These are phyloP conservation scores for Dinoponera quadriceps DNA, from an alignment of 1,140 invertebrate species.

Conservation along the genomic window DNA sequence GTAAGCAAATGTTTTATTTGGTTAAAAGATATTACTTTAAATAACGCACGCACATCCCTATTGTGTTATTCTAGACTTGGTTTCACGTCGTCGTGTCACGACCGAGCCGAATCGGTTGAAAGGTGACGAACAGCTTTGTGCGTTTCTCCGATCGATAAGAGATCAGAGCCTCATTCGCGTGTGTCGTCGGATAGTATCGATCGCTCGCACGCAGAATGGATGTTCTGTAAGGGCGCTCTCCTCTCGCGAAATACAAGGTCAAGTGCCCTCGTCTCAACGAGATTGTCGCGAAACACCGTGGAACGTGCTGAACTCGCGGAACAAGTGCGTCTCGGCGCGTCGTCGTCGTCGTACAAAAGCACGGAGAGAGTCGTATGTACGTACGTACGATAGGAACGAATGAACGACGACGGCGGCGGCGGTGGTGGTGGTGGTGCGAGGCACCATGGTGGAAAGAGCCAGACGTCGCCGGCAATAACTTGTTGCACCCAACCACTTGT, in stretches of 20 bases:
- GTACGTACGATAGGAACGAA: slow-evolving; percentile 29
- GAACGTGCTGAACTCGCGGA: slow-evolving; percentile 58
- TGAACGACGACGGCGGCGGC: no score
- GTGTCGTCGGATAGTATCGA: not conserved
- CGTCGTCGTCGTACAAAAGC: slow-evolving; percentile 41
- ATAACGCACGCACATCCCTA: no score
- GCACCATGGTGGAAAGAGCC: slow-evolving; percentile 67
- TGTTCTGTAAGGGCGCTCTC: slow-evolving; percentile 1
- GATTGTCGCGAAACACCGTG: slow-evolving; percentile 57
- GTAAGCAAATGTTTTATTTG: no score
- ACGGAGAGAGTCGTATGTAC: slow-evolving; percentile 43
- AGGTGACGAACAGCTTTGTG: slow-evolving; percentile 10
- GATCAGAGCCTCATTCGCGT: not conserved
- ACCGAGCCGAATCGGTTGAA: not conserved
- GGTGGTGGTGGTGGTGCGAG: slow-evolving; percentile 16
- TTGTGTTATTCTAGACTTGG: not conserved
- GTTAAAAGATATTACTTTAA: no score
- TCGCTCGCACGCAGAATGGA: not conserved
- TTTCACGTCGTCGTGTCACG: not conserved
- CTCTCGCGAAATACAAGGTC: not conserved
- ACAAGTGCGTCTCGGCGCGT: slow-evolving; percentile 45
- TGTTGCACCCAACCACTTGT: slow-evolving; percentile 82
- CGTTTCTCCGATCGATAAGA: not conserved
- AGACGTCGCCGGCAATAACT: slow-evolving; percentile 80
- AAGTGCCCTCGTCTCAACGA: slow-evolving; percentile 2